Percentiles rank a stretch among this genome's conserved stretches.
phyloP scores from a whole-genome alignment of 2,888 invertebrate genomes.

The Sclerodermus sp. region DNA sequence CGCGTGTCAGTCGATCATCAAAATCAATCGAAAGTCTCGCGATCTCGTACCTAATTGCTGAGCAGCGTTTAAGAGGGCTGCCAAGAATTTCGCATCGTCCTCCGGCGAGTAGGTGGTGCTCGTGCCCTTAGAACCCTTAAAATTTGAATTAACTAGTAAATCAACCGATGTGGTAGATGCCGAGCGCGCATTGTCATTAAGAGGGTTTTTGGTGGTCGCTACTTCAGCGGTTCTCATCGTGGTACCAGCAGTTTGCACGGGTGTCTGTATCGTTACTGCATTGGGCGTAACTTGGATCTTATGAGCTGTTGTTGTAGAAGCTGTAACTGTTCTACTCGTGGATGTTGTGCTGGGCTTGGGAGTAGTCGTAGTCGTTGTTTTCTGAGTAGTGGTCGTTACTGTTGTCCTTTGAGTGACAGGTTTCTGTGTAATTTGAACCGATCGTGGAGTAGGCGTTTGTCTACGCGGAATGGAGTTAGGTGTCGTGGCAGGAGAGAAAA shows the following conservation, averaged over 20 bases:
- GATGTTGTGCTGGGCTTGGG: conserved; percentile 41
- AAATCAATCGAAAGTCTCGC: conserved; percentile 2
- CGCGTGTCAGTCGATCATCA: too few relatives aligned
- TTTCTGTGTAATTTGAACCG: conserved; percentile 24
- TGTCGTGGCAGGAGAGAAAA: conserved; percentile 32
- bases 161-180: conserved; percentile 11
- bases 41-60: conserved; percentile 26
- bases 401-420: too few relatives aligned
- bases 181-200: conserved; percentile 17
- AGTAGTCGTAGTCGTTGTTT: conserved; percentile 27
- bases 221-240: too few relatives aligned
- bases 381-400: conserved; percentile 31
- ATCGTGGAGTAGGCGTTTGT: conserved; percentile 51
- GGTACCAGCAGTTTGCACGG: too few relatives aligned
- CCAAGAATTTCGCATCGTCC: conserved; percentile 49
- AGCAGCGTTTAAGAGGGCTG: conserved; percentile 38
- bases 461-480: neutral
- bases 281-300: too few relatives aligned
- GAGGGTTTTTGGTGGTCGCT: too few relatives aligned
- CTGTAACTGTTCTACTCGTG: too few relatives aligned
- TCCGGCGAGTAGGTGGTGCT: conserved; percentile 44
- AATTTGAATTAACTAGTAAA: conserved; percentile 31
- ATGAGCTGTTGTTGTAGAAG: too few relatives aligned
- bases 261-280: too few relatives aligned
- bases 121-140: conserved; percentile 18